Evolutionary conservation across 2,797 vertebrate species (phyloP).

Genomic region (Eulemur mongoz): DNA sequence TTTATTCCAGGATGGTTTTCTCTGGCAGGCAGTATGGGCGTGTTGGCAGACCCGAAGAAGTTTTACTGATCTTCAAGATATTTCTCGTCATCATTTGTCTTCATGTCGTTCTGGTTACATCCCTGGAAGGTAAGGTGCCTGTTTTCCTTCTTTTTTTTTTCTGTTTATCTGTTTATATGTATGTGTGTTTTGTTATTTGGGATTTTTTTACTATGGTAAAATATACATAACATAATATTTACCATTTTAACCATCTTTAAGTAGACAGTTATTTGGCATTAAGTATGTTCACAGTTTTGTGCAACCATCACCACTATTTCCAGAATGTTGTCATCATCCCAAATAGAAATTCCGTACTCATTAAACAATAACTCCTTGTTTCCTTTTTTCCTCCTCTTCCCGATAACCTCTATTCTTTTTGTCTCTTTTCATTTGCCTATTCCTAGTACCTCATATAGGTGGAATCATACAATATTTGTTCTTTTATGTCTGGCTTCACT

Average conservation of each 20-base stretch:
- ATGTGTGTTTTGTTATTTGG: background rate
- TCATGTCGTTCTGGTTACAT: conserved; percentile 81
- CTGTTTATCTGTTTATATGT: background rate
- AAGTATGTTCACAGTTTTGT: conserved; percentile 44
- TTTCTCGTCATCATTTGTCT: conserved; percentile 80
- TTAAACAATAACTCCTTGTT: background rate
- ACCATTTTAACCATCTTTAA: background rate
- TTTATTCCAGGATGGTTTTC: conserved; percentile 84
- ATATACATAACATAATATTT: conserved; percentile 24
- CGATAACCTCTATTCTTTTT: conserved; percentile 34
- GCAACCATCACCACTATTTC: background rate
- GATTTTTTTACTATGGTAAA: conserved; percentile 9
- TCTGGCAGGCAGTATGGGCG: conserved; percentile 69
- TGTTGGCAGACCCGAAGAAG: conserved; percentile 75
- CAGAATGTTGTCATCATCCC: conserved; percentile 26
- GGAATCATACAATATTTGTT: background rate
- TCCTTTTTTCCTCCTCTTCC: background rate
- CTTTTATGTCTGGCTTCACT: conserved; percentile 17
- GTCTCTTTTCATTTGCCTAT: conserved; percentile 1
- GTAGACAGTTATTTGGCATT: background rate
- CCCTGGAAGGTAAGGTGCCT: conserved; percentile 81
- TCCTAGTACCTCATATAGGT: background rate
- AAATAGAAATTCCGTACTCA: background rate
- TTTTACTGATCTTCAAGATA: conserved; percentile 77
- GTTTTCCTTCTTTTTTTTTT: conserved; percentile 48